Base-by-base conservation (phyloP, 35 echinoderm and acorn worm genomes). In the Lytechinus pictus region DNA sequence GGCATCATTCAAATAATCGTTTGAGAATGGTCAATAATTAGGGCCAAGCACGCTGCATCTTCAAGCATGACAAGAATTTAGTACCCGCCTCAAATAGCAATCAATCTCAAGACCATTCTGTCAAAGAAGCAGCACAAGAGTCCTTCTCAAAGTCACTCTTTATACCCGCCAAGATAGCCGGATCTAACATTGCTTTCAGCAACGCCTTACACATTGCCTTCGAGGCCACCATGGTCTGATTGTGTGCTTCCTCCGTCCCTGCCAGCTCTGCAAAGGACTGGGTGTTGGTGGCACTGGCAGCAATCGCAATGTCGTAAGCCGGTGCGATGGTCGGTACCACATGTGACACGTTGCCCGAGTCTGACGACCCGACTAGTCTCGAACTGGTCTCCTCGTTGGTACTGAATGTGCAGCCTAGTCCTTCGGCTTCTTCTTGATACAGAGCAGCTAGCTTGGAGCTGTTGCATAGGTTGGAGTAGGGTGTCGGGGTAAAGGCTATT, bases 311-410 rank as follows among this genome's bases (percentile, higher is more conserved):
- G 28, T 90, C 96, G 51, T 54, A 97, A 1, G 96, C 89, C 57
- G 97, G 97, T 6, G 94, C 88, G 3, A 97, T 95, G 86, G 79
- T 92, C 1, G 97, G 95, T 58, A 97, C 94, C 54, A 97, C 94
- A 11, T 97, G 97, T 1, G 97, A 97, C 51, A 97, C 96, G 54
- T 97, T 97, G 4, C 97, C 97, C 2, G 96, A 86, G 52, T 97
- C 97, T 0, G 97, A 95, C 14, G 97, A 97, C 3, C 97, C 97
- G 29, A 95, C 94, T 3, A 96, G 96, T 13, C 79, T 95, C 5
- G 7, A 51, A 7, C 95, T 53, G 10, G 56, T 55, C 11, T 94
- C 94, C 16, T 21, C 72, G 51, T 95, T 71, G 0, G 29, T 95
- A 13, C 86, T 96, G 92, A 97, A 97, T 24, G 52, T 55, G 14